phyloP scores from a whole-genome alignment of 2,113 vertebrate genomes.

The Prionailurus bengalensis region DNA sequence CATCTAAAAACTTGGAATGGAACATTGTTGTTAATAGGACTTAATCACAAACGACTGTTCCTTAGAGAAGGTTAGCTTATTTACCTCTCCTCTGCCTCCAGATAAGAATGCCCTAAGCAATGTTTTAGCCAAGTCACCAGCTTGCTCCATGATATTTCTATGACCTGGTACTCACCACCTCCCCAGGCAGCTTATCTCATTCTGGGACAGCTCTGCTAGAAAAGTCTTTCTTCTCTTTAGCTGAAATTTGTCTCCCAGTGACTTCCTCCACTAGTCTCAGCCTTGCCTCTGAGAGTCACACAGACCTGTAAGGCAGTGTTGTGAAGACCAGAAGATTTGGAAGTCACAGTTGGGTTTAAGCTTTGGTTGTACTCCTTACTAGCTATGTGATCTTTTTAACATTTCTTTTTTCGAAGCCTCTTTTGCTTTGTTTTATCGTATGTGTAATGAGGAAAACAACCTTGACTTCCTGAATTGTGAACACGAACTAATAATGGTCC shows the following conservation, averaged over 20 bases:
- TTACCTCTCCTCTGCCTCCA: background rate
- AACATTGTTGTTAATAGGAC: background rate
- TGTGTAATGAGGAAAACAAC: slow-evolving; percentile 26
- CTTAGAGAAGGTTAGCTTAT: background rate
- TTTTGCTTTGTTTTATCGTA: slow-evolving; percentile 39
- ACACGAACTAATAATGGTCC: slow-evolving; percentile 11
- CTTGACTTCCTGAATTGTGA: background rate
- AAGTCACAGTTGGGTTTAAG: background rate
- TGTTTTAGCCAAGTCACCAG: background rate
- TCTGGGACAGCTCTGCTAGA: background rate
- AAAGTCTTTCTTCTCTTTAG: background rate
- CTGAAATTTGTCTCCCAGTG: background rate
- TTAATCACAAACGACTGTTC: background rate
- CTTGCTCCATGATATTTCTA: background rate
- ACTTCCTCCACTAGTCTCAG: background rate
- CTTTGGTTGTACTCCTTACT: background rate
- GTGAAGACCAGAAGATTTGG: background rate
- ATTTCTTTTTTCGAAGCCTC: background rate
- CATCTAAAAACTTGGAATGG: background rate
- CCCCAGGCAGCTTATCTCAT: background rate
- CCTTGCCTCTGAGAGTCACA: background rate
- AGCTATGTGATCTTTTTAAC: background rate
- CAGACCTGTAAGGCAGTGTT: background rate
- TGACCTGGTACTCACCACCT: background rate
- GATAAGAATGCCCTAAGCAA: background rate